Evolutionary conservation across 2,888 invertebrate species (phyloP).

Genomic region (Chrysomela aeneicollis): DNA sequence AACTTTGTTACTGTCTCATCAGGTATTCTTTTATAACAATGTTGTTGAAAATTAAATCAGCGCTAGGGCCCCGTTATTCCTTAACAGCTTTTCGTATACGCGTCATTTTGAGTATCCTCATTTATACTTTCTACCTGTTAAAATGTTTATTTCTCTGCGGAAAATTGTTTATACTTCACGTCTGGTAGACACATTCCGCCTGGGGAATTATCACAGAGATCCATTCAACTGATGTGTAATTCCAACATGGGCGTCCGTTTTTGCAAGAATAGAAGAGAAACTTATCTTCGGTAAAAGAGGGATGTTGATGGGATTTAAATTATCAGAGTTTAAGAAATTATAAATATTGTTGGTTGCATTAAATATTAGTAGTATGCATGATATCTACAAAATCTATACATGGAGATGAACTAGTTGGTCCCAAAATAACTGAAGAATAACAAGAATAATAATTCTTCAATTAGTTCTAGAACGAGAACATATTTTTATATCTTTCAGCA

Average conservation of each 20-base stretch:
- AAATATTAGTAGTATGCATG: no score
- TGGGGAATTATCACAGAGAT: conserved; percentile 15
- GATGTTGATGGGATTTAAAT: no score
- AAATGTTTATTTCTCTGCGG: conserved; percentile 26
- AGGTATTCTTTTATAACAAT: conserved; percentile 55
- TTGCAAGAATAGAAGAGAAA: no score
- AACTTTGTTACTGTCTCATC: conserved; percentile 55
- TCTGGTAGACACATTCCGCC: conserved; percentile 19
- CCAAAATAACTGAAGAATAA: no score
- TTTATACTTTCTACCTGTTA: conserved; percentile 13
- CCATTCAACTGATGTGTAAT: conserved; percentile 7
- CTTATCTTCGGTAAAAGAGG: no score
- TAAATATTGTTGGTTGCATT: no score
- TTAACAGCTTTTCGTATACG: conserved; percentile 47
- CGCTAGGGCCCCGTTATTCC: conserved; percentile 43
- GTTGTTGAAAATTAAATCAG: conserved; percentile 56
- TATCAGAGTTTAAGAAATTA: no score
- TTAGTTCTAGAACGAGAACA: no score
- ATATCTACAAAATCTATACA: no score
- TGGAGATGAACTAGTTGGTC: no score
- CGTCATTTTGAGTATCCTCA: conserved; percentile 37
- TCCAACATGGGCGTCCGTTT: neutral
- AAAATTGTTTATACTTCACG: conserved; percentile 26
- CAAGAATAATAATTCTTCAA: no score
- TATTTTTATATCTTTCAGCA: no score